Evolutionary conservation across 2,888 invertebrate species (phyloP), one percentile per base, ranked within the genome.

Genomic region (Calliphora vomitoria): DNA sequence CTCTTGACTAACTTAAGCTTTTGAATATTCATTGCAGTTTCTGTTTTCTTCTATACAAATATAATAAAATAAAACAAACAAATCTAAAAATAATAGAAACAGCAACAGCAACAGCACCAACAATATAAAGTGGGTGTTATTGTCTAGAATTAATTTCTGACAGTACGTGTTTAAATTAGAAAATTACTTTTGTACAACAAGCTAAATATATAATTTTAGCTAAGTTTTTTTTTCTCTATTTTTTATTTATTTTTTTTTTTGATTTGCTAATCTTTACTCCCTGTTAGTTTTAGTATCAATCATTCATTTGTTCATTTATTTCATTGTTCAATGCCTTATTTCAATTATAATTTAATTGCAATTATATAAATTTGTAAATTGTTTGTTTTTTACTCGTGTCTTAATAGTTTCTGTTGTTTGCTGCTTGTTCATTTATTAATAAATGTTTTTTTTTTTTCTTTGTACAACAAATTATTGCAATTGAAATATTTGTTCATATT

Each of bases 111-210:
- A 15, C 69, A 41, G 53, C 64, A 64, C 11, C 72, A 81, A 20
- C 60, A 44, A 13, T n/a, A 72, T 82, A 41, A 66, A 82, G 87
- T 84, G 85, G 87, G 87, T 87, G 85, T 85, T 75, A 85, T 87
- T 87, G 87, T 87, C 85, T 87, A 53, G 75, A 81, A 81, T 75
- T 66, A 74, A 71, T 79, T 84, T 64, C 75, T 76, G 80, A 69
- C 71, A 47, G 84, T 81, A 87, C 87, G 87, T 87, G 87, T 84
- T 84, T 81, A 62, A 84, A 87, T 84, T 86, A 66, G 76, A 81
- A 79, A 84, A 84, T 81, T 55, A 87, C 25, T 72, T 66, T 44
- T 35, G 47, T 66, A n/a, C 20, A 55, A 53, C 71, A 44, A 71
- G 44, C 68, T 60, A 47, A 69, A 68, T 31, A n/a, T 15, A 50